Conservation (phyloP, 2,113 vertebrate species). For the Pantherophis guttatus region DNA sequence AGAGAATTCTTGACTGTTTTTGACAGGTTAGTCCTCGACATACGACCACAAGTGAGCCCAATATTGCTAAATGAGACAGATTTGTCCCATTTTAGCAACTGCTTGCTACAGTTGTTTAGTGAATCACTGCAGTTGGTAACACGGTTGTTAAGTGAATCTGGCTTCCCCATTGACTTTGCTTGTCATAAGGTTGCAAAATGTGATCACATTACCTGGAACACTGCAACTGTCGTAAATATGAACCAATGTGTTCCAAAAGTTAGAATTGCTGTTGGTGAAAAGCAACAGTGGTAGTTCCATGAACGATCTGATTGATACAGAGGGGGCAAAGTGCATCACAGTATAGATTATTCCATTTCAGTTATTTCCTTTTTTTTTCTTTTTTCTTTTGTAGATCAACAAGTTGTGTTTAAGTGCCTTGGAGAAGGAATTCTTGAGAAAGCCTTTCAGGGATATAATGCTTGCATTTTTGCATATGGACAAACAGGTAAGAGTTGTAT, state of each 20-base stretch:
- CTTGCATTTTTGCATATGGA: constrained; percentile 99
- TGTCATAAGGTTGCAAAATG: background rate
- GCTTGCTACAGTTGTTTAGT: background rate
- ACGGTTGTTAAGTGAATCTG: background rate
- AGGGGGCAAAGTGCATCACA: background rate
- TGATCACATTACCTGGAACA: background rate
- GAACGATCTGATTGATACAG: background rate
- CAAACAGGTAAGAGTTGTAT: constrained; percentile 86
- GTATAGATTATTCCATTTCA: background rate
- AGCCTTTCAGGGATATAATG: constrained; percentile 98
- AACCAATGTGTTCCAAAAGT: background rate
- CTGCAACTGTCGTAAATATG: background rate
- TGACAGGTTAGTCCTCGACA: background rate
- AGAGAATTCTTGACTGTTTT: background rate
- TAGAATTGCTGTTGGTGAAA: background rate
- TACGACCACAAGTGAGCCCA: background rate
- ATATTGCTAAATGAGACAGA: background rate
- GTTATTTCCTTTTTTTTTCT: background rate
- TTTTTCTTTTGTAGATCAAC: constrained; percentile 82
- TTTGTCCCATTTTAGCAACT: background rate
- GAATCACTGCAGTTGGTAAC: background rate
- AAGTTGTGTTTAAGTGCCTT: constrained; percentile 98
- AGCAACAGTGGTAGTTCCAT: background rate
- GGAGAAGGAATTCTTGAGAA: constrained; percentile 99
- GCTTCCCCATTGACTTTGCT: background rate